Conservation (phyloP, 2,113 vertebrate species). For the Caranx ignobilis region DNA sequence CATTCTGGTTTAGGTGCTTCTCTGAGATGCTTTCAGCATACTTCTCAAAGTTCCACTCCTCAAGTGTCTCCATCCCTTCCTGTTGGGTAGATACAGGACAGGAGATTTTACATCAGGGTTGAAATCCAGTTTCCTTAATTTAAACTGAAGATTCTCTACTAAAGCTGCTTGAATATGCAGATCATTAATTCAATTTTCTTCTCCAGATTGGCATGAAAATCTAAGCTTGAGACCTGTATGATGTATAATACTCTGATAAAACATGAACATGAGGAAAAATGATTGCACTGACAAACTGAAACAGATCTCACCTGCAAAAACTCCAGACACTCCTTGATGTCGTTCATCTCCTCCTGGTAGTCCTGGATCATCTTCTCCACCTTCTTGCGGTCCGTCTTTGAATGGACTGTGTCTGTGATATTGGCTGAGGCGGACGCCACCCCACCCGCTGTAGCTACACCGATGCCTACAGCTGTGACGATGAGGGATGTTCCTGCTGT, state of each 20-base stretch:
- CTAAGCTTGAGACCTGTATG: too few species aligned
- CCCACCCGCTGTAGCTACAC: conserved; percentile 82
- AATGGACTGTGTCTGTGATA: conserved; percentile 85
- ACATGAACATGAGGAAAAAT: too few species aligned
- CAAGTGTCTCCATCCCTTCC: conserved; percentile 83
- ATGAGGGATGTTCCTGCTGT: conserved; percentile 84
- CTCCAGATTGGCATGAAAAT: too few species aligned
- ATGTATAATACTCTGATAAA: too few species aligned
- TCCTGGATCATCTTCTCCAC: conserved; percentile 85
- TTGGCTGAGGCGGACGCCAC: conserved; percentile 84
- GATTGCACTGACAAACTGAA: too few species aligned
- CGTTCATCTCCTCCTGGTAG: conserved; percentile 81
- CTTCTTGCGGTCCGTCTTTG: conserved; percentile 82
- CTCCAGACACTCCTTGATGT: conserved; percentile 83
- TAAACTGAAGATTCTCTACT: too few species aligned
- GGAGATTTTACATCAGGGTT: neutral
- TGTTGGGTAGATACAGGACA: conserved; percentile 25
- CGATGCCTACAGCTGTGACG: conserved; percentile 84
- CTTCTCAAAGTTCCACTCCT: conserved; percentile 82
- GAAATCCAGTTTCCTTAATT: neutral
- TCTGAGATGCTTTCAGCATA: conserved; percentile 79
- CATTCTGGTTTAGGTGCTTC: conserved; percentile 81
- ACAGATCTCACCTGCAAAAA: conserved; percentile 80
- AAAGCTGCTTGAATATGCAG: too few species aligned
- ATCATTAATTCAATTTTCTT: too few species aligned